Evolutionary conservation across 2,113 vertebrate species (phyloP).

Genomic region (Burhinus bistriatus): DNA sequence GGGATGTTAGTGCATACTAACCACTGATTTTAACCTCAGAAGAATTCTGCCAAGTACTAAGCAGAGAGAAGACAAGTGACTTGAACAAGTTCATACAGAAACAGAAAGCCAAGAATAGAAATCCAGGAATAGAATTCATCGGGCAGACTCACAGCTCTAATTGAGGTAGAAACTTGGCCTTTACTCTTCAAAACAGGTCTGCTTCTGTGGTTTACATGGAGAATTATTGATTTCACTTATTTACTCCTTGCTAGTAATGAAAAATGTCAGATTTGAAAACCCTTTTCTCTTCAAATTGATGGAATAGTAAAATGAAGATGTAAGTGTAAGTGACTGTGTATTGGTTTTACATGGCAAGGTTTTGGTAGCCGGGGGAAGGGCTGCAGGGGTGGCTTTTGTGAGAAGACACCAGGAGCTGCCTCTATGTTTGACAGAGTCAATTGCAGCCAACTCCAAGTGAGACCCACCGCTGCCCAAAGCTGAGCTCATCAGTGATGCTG

Average conservation of each 20-base stretch:
- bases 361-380: neutral
- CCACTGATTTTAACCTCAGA: neutral
- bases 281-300: neutral
- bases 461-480: neutral
- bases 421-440: neutral
- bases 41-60: neutral
- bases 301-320: neutral
- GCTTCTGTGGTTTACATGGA: neutral
- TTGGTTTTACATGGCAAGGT: neutral
- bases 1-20: neutral
- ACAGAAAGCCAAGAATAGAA: constrained; percentile 11
- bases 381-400: neutral
- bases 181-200: neutral
- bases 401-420: neutral
- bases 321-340: fast-evolving
- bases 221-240: neutral
- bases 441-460: neutral
- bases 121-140: neutral
- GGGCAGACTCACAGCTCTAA: neutral
- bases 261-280: neutral
- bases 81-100: neutral
- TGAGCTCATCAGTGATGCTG: neutral
- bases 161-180: neutral
- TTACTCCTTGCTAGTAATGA: neutral
- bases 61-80: neutral